phyloP scores from a whole-genome alignment of 64 coral and sea anemone species.

The Hydrozoanthus tunicans region DNA sequence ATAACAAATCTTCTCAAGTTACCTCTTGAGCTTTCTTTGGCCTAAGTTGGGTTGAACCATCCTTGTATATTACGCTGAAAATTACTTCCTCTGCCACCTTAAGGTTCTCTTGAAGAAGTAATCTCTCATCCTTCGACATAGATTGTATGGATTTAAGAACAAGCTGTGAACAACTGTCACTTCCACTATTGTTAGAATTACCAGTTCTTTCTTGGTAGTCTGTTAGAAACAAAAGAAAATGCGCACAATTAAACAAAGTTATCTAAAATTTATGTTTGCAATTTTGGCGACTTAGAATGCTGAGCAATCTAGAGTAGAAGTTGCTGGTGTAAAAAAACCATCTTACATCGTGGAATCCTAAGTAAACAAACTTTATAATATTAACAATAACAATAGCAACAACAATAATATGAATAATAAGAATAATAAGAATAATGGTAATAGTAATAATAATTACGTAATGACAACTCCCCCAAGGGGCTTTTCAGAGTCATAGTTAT shows the following conservation, averaged over 20 bases:
- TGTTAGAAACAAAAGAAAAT: neutral
- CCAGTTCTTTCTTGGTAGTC: neutral
- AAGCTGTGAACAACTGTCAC: neutral
- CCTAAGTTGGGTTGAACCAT: slow-evolving; percentile 65
- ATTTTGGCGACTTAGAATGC: too few relatives aligned
- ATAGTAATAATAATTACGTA: too few relatives aligned
- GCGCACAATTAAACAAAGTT: too few relatives aligned
- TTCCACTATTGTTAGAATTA: neutral
- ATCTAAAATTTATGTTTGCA: neutral
- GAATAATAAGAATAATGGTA: too few relatives aligned
- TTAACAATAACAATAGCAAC: too few relatives aligned
- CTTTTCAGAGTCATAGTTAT: too few relatives aligned
- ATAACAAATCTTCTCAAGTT: neutral
- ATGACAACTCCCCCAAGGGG: too few relatives aligned
- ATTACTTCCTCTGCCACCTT: slow-evolving; percentile 70
- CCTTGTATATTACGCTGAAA: slow-evolving; percentile 65
- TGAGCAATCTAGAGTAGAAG: too few relatives aligned
- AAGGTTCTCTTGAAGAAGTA: slow-evolving; percentile 48
- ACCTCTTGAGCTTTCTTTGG: slow-evolving; percentile 42
- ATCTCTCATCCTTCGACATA: slow-evolving; percentile 57
- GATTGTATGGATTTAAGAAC: slow-evolving; percentile 12
- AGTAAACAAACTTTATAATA: too few relatives aligned
- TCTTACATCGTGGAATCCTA: too few relatives aligned
- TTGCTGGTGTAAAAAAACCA: too few relatives aligned
- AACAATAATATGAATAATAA: too few relatives aligned